phyloP scores from a whole-genome alignment of 2,888 invertebrate species.

The Plagodis pulveraria region DNA sequence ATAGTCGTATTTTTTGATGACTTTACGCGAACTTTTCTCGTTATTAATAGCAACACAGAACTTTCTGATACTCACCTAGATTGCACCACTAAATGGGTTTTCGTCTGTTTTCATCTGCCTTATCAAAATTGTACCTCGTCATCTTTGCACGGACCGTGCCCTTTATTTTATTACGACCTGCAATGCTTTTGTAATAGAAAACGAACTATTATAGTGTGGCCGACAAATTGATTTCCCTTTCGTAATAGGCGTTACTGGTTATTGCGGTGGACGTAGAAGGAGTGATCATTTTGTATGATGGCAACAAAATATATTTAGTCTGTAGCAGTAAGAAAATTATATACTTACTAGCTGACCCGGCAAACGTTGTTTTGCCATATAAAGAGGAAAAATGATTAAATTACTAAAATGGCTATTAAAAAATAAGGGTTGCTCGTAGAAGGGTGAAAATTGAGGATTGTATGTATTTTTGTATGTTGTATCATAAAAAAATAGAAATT shows the following conservation, averaged over 20 bases:
- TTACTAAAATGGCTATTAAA: too few species aligned
- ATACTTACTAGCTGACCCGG: too few species aligned
- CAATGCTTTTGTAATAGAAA: constrained; percentile 30
- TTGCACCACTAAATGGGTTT: constrained; percentile 32
- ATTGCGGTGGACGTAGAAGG: constrained; percentile 7
- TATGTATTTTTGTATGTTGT: too few species aligned
- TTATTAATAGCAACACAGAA: constrained; percentile 11
- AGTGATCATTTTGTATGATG: constrained; percentile 7
- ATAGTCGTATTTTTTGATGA: too few species aligned
- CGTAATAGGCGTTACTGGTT: constrained; percentile 28
- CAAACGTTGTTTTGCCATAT: too few species aligned
- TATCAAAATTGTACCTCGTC: constrained; percentile 33
- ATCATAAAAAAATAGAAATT: too few species aligned
- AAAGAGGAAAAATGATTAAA: too few species aligned
- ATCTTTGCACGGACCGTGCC: constrained; percentile 31
- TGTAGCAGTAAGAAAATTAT: too few species aligned
- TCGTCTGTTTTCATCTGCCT: constrained; percentile 34
- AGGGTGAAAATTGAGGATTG: too few species aligned
- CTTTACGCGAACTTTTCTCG: too few species aligned
- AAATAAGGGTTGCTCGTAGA: too few species aligned
- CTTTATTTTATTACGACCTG: constrained; percentile 28
- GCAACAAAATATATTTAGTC: neutral
- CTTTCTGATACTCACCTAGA: constrained; percentile 32
- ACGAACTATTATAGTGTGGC: constrained; percentile 30
- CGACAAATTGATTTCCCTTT: constrained; percentile 35